These are phyloP conservation scores for Penaeus indicus DNA, from an alignment of 1,140 invertebrate species.

Conservation along the genomic window DNA sequence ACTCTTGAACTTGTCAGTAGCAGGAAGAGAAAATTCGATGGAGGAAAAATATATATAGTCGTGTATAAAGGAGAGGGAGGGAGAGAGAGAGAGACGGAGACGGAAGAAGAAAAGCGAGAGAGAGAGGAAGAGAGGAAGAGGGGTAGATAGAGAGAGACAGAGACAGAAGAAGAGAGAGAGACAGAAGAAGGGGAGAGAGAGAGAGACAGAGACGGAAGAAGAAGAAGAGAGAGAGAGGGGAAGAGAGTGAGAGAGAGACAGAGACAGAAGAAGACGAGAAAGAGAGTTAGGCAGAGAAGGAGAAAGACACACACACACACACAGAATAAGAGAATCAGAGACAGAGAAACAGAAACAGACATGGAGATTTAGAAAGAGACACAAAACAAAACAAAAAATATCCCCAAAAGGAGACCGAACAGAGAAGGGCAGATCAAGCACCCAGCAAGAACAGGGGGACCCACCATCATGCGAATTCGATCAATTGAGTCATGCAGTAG, in stretches of 20 bases:
- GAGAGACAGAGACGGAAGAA: not conserved
- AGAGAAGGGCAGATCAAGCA: not conserved
- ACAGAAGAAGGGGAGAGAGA: not conserved
- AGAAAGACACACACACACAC: not conserved
- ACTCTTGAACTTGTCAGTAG: no score
- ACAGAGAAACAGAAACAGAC: not conserved
- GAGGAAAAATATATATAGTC: not conserved
- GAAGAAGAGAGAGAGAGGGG: not conserved
- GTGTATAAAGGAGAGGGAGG: not conserved
- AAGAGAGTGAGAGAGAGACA: not conserved
- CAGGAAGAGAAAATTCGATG: no score
- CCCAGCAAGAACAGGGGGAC: not conserved
- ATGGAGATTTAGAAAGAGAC: not conserved
- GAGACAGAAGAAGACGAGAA: not conserved
- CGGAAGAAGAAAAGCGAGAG: not conserved
- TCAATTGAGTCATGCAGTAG: no score
- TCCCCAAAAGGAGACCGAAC: not conserved
- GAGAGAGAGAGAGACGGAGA: not conserved
- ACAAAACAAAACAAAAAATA: not conserved
- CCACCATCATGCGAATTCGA: no score
- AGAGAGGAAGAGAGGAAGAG: not conserved
- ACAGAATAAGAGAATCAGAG: not conserved
- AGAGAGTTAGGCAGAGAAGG: not conserved
- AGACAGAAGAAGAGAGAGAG: not conserved
- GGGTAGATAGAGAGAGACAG: not conserved